A percentile compares a stretch with the other conserved stretches of the same genome.
Evolutionary conservation across 2,888 invertebrate species (phyloP).

Genomic region (Limnephilus auricula): DNA sequence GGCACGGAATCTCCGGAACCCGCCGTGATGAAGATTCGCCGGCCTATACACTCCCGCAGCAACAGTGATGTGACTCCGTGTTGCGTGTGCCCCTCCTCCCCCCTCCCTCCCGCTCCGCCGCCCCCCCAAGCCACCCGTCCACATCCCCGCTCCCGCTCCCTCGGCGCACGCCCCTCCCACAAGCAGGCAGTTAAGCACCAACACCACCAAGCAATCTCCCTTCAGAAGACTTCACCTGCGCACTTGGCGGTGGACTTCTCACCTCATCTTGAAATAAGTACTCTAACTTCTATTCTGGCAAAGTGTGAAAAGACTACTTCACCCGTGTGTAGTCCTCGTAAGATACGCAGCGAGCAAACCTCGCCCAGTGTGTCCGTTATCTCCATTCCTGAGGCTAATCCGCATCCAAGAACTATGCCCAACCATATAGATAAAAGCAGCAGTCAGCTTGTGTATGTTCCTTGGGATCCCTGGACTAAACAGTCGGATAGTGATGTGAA

Average conservation of each 20-base stretch:
- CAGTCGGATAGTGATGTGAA: conserved; percentile 68
- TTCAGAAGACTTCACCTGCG: conserved; percentile 68
- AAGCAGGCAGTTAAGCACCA: conserved; percentile 69
- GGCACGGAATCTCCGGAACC: conserved; percentile 74
- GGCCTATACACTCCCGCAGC: conserved; percentile 75
- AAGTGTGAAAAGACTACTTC: conserved; percentile 62
- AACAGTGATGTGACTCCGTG: conserved; percentile 75
- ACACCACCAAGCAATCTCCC: conserved; percentile 68
- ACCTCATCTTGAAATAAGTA: conserved; percentile 66
- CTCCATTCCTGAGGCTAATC: conserved; percentile 66
- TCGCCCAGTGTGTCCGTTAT: conserved; percentile 71
- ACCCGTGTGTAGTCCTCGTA: conserved; percentile 68
- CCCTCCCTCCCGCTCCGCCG: conserved; percentile 65
- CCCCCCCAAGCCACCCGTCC: conserved; percentile 59
- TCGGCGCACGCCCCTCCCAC: conserved; percentile 68
- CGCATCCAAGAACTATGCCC: conserved; percentile 59
- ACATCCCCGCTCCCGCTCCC: conserved; percentile 69
- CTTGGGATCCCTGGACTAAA: conserved; percentile 72
- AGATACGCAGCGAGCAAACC: conserved; percentile 72
- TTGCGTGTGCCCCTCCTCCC: conserved; percentile 71
- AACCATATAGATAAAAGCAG: conserved; percentile 69
- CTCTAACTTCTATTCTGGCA: conserved; percentile 67
- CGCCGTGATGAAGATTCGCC: conserved; percentile 70
- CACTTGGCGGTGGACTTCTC: conserved; percentile 68
- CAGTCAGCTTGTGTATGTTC: conserved; percentile 70